Percentiles rank a stretch among this genome's conserved stretches.
Evolutionary conservation across 2,113 vertebrate genomes (phyloP).

Genomic region (Nibea coibor): DNA sequence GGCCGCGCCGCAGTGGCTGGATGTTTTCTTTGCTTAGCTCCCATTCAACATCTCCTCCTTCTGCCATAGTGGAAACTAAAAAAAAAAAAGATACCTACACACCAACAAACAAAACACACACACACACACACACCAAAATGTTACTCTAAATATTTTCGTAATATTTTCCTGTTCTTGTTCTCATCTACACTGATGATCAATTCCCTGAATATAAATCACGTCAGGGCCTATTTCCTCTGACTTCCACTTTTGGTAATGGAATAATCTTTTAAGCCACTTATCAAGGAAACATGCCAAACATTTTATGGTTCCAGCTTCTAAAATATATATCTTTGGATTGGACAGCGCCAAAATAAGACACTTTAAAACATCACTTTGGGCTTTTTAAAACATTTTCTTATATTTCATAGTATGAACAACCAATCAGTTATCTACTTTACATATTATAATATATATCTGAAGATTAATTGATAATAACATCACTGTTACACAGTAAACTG

Average conservation of each 20-base stretch:
- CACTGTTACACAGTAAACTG: too few relatives aligned
- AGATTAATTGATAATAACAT: not conserved
- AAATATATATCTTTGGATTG: not conserved
- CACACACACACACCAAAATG: not conserved
- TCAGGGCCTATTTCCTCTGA: not conserved
- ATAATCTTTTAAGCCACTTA: not conserved
- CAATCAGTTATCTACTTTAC: not conserved
- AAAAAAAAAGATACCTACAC: constrained; percentile 5
- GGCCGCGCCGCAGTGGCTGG: constrained; percentile 90
- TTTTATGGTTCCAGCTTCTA: too few relatives aligned
- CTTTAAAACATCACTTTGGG: not conserved
- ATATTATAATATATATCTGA: too few relatives aligned
- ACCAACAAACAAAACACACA: not conserved
- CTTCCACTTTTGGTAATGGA: not conserved
- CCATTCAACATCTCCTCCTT: constrained; percentile 90
- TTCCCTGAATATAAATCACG: not conserved
- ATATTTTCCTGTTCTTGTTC: not conserved
- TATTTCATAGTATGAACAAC: not conserved
- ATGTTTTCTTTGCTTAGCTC: constrained; percentile 98
- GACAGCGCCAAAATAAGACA: not conserved
- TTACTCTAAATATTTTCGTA: too few relatives aligned
- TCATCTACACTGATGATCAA: not conserved
- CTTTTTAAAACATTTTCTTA: too few relatives aligned
- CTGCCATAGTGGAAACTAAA: constrained; percentile 79
- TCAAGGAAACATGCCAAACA: not conserved